phyloP scores from a whole-genome alignment of 2,888 invertebrate species.

The Helobdella robusta region DNA sequence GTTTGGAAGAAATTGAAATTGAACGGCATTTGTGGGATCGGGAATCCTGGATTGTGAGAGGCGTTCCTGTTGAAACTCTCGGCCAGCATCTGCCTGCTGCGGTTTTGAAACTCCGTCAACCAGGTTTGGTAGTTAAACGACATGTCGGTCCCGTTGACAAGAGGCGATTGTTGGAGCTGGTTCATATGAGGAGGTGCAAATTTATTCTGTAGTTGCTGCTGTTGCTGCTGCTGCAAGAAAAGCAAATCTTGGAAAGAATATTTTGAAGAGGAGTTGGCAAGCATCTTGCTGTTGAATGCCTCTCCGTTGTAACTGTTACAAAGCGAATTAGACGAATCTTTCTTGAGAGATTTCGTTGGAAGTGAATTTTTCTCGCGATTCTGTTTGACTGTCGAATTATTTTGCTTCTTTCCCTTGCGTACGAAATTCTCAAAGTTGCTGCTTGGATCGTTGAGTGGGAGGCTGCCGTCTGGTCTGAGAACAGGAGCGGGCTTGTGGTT shows the following conservation, averaged over 20 bases:
- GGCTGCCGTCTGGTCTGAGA: conserved; percentile 18
- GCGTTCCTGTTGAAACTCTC: neutral
- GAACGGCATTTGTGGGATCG: neutral
- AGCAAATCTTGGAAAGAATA: no score
- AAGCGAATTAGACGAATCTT: neutral
- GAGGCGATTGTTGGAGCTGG: no score
- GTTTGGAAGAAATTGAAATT: neutral
- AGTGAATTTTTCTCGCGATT: no score
- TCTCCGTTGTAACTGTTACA: neutral
- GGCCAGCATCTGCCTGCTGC: neutral
- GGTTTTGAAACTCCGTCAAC: neutral
- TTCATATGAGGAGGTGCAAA: no score
- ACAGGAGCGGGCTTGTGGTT: conserved; percentile 18
- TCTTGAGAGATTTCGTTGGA: no score
- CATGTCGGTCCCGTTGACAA: no score
- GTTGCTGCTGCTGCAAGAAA: no score
- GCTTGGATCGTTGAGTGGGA: conserved; percentile 23
- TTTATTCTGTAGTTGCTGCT: no score
- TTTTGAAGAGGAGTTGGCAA: no score
- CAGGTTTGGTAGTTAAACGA: no score
- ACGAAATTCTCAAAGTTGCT: conserved; percentile 23
- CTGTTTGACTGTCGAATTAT: no score
- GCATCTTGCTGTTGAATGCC: neutral
- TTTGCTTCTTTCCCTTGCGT: conserved; percentile 17
- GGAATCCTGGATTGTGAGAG: neutral